Base-by-base conservation (phyloP, 2,113 vertebrate species). In the Fukomys damarensis region DNA sequence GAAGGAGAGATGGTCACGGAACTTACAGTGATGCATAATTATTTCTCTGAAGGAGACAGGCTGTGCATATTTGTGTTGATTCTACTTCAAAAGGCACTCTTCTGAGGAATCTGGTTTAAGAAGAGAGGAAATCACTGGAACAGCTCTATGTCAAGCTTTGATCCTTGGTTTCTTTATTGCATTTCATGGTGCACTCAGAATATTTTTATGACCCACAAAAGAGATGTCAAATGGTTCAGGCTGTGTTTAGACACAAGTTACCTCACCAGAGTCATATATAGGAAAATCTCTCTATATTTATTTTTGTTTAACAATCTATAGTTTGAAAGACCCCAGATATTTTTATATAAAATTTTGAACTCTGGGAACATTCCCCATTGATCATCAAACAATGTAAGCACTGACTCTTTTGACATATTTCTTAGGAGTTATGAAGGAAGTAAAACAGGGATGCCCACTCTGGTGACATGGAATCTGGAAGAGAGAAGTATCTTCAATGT, bases 71-170 rank as follows among this genome's bases (percentile, higher is more conserved):
- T 89, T 96, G 70, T 93, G 80, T 95, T 86, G 96, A 30, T 54
- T 93, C 96, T 94, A 79, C 76, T 96, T 96, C 3, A 35, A 90
- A 97, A 98, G 76, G 66, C 1, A 2, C 35, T 52, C 91, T 96
- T 92, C 76, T 72, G 90, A 97, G 97, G 96, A 98, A 94, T 89
- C 61, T 97, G 94, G 89, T 97, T 96, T 96, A 97, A 94, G 38
- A 96, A 95, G 20, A n/a, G n/a, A 54, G 72, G 54, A 68, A 95
- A 88, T 32, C 94, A 85, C 28, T 43, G 63, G 26, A 59, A 93
- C 90, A 95, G 82, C 28, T 77, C 76, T 89, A 46, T 84, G 30
- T 43, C 63, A 43, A 92, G n/a, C 56, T 94, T 28, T 91, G 87
- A 85, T 9, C 88, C 90, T 93, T 65, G 11, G 3, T 86, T 95